Evolutionary conservation across 2,797 vertebrate genomes (phyloP).

Genomic region (Xenops minutus): DNA sequence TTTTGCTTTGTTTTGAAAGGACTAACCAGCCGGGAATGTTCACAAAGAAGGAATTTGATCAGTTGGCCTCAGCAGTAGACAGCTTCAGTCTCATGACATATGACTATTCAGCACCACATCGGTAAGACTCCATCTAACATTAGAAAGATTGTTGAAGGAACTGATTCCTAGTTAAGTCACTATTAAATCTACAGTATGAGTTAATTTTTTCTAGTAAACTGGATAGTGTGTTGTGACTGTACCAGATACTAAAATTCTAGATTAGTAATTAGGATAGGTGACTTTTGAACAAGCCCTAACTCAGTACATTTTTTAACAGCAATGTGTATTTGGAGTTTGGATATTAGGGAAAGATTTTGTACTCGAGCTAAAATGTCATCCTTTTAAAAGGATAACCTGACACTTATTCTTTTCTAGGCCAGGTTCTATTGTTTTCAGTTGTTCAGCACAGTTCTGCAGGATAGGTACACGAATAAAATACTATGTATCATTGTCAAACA

Average conservation of each 20-base stretch:
- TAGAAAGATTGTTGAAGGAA: background rate
- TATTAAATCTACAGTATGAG: background rate
- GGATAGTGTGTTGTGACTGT: background rate
- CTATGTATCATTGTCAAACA: background rate
- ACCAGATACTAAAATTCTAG: background rate
- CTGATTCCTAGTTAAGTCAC: background rate
- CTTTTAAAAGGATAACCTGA: background rate
- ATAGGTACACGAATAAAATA: background rate
- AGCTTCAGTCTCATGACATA: conserved; percentile 98
- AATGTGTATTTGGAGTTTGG: background rate
- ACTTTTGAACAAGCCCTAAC: background rate
- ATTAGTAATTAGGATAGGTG: background rate
- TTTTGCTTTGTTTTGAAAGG: conserved; percentile 68
- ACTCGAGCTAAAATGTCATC: background rate
- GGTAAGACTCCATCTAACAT: conserved; percentile 61
- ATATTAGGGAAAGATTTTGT: background rate
- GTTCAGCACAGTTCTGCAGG: background rate
- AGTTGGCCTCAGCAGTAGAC: conserved; percentile 86
- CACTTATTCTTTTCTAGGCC: background rate
- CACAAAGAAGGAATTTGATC: conserved; percentile 88
- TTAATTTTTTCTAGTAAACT: background rate
- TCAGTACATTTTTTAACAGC: background rate
- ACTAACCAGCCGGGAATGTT: conserved; percentile 88
- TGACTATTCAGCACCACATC: conserved; percentile 85
- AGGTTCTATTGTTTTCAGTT: background rate